Conservation (phyloP, 1,140 invertebrate species). For the Bombus turneri region DNA sequence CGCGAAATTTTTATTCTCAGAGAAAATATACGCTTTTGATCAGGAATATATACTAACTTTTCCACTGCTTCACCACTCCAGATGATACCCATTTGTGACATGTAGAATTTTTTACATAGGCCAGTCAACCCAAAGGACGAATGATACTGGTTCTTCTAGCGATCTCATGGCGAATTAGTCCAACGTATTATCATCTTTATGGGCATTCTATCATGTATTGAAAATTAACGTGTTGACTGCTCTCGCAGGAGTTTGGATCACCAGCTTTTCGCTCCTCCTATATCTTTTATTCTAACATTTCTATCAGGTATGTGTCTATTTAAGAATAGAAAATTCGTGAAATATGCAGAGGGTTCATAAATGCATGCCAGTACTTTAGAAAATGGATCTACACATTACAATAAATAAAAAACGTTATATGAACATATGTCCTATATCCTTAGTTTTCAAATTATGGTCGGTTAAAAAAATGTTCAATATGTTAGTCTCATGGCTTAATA, state of each 20-base stretch:
- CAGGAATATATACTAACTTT: conserved; percentile 59
- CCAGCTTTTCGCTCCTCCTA: conserved; percentile 39
- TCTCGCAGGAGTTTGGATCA: conserved; percentile 73
- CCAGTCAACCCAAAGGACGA: conserved; percentile 60
- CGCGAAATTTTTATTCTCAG: conserved; percentile 57
- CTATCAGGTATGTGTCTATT: conserved; percentile 38
- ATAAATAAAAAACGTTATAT: too few relatives aligned
- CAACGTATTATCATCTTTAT: conserved; percentile 62
- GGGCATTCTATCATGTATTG: conserved; percentile 74
- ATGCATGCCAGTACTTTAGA: too few relatives aligned
- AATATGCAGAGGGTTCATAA: too few relatives aligned
- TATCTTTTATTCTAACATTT: conserved; percentile 33
- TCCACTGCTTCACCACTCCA: conserved; percentile 42
- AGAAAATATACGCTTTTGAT: conserved; percentile 47
- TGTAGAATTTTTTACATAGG: conserved; percentile 67
- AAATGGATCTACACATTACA: too few relatives aligned
- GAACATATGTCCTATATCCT: too few relatives aligned
- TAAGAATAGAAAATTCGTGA: background rate
- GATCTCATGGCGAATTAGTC: conserved; percentile 41
- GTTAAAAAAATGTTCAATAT: too few relatives aligned
- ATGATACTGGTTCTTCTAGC: conserved; percentile 54
- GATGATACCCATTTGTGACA: conserved; percentile 58
- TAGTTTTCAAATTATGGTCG: too few relatives aligned
- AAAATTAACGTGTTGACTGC: conserved; percentile 80
- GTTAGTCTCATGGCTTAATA: too few relatives aligned